A percentile compares a stretch with the other conserved stretches of the same genome.
These are phyloP conservation scores for Agelastica alni DNA, from an alignment of 2,888 invertebrate species.

Conservation along the genomic window DNA sequence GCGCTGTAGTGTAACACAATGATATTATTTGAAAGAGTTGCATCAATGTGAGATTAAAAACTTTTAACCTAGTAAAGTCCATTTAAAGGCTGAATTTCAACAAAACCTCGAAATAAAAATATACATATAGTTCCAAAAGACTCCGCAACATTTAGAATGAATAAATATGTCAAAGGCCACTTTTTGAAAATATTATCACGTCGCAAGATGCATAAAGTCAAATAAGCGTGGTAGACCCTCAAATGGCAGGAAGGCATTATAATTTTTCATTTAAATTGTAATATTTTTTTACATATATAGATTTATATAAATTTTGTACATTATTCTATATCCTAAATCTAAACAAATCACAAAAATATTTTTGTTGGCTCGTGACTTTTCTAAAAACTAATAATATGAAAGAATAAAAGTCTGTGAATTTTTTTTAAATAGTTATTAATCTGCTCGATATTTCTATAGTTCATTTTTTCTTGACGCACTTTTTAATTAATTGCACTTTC, in stretches of 20 bases:
- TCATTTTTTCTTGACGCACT: not conserved
- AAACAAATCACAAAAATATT: constrained; percentile 61
- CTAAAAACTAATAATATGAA: constrained; percentile 44
- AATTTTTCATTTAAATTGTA: constrained; percentile 56
- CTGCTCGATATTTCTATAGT: no score
- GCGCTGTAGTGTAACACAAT: no score
- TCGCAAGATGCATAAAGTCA: constrained; percentile 54
- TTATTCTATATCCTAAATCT: constrained; percentile 57
- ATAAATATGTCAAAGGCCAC: constrained; percentile 55
- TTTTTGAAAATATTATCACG: constrained; percentile 57
- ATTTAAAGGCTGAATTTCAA: constrained; percentile 4
- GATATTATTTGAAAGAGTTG: no score
- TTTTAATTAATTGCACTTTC: no score
- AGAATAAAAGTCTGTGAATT: constrained; percentile 44
- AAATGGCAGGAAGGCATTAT: constrained; percentile 67
- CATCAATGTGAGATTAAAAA: no score
- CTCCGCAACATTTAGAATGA: constrained; percentile 43
- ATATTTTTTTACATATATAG: constrained; percentile 58
- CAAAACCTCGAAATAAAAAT: constrained; percentile 18
- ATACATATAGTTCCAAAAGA: constrained; percentile 42
- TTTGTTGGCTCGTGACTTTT: constrained; percentile 53
- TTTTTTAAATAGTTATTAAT: no score
- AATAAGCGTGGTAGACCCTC: constrained; percentile 62
- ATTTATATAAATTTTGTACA: constrained; percentile 61
- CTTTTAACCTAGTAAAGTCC: no score